Evolutionary conservation across 2,797 vertebrate genomes (phyloP).

Genomic region (Alca torda): DNA sequence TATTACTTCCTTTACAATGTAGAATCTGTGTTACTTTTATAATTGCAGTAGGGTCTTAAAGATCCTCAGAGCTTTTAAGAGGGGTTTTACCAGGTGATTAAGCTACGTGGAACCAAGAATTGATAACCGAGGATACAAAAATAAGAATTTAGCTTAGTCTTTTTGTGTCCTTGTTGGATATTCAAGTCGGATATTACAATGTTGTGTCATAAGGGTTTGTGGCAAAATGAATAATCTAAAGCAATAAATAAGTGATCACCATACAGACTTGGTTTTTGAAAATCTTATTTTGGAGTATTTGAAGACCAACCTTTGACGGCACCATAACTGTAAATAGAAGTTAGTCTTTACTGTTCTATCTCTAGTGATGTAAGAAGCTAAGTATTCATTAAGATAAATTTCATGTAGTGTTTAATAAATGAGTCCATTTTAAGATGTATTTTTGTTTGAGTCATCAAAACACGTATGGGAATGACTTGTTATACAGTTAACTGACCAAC

Average conservation of each 20-base stretch:
- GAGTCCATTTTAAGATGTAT: background rate
- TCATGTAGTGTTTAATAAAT: background rate
- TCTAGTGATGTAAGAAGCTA: background rate
- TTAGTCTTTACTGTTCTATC: background rate
- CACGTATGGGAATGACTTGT: background rate
- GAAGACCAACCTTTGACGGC: background rate
- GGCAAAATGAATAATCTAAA: background rate
- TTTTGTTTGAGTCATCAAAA: background rate
- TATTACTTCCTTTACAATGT: background rate
- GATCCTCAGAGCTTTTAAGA: background rate
- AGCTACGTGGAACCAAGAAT: background rate
- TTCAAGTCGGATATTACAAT: rapidly evolving
- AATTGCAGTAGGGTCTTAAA: background rate
- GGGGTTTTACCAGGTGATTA: background rate
- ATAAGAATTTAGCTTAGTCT: background rate
- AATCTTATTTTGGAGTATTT: background rate
- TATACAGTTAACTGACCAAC: background rate
- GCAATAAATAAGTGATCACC: background rate
- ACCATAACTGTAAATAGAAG: background rate
- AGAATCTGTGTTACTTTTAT: background rate
- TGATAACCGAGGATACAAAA: background rate
- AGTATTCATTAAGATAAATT: background rate
- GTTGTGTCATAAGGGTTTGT: background rate
- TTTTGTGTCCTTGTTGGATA: background rate
- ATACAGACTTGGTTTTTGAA: background rate